These are phyloP conservation scores for Platysternon megacephalum DNA, from an alignment of 2,113 vertebrate species.

Conservation along the genomic window DNA sequence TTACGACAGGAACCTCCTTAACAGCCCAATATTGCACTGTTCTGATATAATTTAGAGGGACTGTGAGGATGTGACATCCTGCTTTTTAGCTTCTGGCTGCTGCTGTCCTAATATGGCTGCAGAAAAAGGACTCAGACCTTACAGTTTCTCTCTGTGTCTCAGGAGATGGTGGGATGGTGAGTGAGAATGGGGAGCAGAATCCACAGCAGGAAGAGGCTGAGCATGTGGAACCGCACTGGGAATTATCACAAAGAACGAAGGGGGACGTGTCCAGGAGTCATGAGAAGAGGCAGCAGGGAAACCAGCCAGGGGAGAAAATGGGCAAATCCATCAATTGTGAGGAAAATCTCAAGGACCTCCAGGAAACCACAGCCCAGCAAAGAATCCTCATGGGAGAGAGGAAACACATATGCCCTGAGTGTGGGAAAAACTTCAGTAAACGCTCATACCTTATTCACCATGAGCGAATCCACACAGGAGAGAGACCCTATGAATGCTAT, in stretches of 20 bases:
- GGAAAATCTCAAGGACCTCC: not conserved
- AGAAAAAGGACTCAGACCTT: too few relatives aligned
- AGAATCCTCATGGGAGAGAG: not conserved
- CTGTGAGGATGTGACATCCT: too few relatives aligned
- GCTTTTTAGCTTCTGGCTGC: too few relatives aligned
- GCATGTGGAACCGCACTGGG: not conserved
- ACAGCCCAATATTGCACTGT: too few relatives aligned
- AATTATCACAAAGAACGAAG: not conserved
- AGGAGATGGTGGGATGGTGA: not conserved
- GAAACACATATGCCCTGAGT: not conserved
- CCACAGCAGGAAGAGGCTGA: not conserved
- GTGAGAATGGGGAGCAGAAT: not conserved
- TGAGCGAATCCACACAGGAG: not conserved
- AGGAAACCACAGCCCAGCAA: not conserved
- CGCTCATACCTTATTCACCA: not conserved
- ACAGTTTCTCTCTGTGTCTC: not conserved
- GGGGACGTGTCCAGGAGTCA: not conserved
- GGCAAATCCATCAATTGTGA: not conserved
- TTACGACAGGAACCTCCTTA: too few relatives aligned
- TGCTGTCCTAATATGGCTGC: too few relatives aligned
- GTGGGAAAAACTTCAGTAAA: not conserved
- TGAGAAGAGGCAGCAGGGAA: not conserved
- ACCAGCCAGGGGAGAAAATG: not conserved
- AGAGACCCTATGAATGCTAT: not conserved
- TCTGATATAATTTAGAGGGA: too few relatives aligned